Conservation (phyloP, 2,888 invertebrate species). For the Punctoribates punctum region DNA sequence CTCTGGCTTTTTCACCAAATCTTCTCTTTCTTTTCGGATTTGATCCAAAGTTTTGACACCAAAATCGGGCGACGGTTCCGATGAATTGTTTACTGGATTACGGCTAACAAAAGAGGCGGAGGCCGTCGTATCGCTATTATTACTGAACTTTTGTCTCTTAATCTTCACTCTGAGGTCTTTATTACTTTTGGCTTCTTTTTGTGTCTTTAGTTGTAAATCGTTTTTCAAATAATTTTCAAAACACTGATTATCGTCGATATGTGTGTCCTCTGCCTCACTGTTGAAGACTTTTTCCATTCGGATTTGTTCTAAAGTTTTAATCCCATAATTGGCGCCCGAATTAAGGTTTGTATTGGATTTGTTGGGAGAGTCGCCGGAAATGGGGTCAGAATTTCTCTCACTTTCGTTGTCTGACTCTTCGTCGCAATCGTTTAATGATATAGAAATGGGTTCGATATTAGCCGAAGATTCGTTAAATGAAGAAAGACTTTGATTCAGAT, state of each 20-base stretch:
- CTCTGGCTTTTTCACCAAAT: not conserved
- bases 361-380: not conserved
- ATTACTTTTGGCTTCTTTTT: not conserved
- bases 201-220: not conserved
- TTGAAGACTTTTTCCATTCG: slow-evolving; percentile 67
- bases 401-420: slow-evolving; percentile 47
- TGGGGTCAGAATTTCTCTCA: not conserved
- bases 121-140: not conserved
- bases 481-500: not conserved
- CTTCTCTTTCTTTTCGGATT: slow-evolving; percentile 48
- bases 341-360: not conserved
- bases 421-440: slow-evolving; percentile 45
- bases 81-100: not conserved
- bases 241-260: slow-evolving; percentile 28
- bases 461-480: slow-evolving; percentile 1
- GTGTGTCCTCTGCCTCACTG: slow-evolving; percentile 62
- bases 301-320: slow-evolving; percentile 67
- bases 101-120: not conserved
- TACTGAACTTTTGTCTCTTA: not conserved
- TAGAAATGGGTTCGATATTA: slow-evolving; percentile 30
- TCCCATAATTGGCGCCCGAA: slow-evolving; percentile 51
- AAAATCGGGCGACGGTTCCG: slow-evolving; percentile 21
- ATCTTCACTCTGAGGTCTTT: slow-evolving; percentile 36
- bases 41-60: slow-evolving; percentile 49
- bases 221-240: not conserved